Evolutionary conservation across 1,140 invertebrate genomes (phyloP).

Genomic region (Drosophila eugracilis): DNA sequence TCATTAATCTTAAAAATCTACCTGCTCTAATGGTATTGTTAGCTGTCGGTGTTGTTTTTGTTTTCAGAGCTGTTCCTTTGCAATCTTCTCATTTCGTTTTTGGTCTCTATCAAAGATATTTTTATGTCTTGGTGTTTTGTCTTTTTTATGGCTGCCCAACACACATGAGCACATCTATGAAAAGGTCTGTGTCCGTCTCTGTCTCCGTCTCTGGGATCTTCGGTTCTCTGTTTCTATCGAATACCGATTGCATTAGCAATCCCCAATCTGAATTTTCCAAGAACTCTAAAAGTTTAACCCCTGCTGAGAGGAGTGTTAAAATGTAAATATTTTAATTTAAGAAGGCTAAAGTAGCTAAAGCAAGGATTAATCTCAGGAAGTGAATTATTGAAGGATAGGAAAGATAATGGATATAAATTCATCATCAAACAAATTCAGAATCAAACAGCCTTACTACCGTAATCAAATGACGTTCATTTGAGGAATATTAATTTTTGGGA

Average conservation of each 20-base stretch:
- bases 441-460: no score
- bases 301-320: slow-evolving; percentile 4
- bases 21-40: slow-evolving; percentile 73
- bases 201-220: slow-evolving; percentile 1
- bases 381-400: no score
- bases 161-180: slow-evolving; percentile 1
- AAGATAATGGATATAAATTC: neutral
- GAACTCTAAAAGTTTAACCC: slow-evolving; percentile 5
- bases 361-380: no score
- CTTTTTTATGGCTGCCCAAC: slow-evolving; percentile 22
- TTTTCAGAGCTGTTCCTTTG: slow-evolving; percentile 28
- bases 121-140: slow-evolving; percentile 27
- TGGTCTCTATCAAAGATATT: slow-evolving; percentile 45
- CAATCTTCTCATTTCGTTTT: slow-evolving; percentile 38
- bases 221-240: slow-evolving; percentile 22
- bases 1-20: slow-evolving; percentile 81
- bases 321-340: slow-evolving; percentile 1
- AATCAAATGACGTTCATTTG: neutral
- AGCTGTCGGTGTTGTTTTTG: slow-evolving; percentile 17
- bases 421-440: neutral
- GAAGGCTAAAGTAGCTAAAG: neutral
- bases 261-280: slow-evolving; percentile 4
- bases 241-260: slow-evolving; percentile 44
- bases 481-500: neutral
- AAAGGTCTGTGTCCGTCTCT: slow-evolving; percentile 19